phyloP scores from a whole-genome alignment of 2,888 invertebrate species.

The Drosophila falleni region DNA sequence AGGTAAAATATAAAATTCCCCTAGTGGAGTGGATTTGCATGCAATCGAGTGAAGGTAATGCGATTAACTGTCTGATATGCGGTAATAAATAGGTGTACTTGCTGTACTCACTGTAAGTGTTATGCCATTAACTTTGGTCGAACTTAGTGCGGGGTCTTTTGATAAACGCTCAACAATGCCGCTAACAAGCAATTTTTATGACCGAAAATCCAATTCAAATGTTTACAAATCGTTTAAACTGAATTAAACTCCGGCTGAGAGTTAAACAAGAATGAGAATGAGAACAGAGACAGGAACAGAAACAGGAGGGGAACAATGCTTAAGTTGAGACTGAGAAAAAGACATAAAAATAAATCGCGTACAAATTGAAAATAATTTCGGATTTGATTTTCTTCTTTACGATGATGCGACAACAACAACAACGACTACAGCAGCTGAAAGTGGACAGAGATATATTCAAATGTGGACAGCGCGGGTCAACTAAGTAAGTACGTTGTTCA shows the following conservation, averaged over 20 bases:
- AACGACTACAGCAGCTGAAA: slow-evolving; percentile 27
- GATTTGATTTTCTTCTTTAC: slow-evolving; percentile 83
- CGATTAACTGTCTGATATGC: slow-evolving; percentile 74
- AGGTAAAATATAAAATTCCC: slow-evolving; percentile 16
- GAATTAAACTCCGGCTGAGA: slow-evolving; percentile 26
- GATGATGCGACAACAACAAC: slow-evolving; percentile 70
- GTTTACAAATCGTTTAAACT: slow-evolving; percentile 84
- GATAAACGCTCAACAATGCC: slow-evolving; percentile 70
- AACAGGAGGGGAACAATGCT: slow-evolving; percentile 33
- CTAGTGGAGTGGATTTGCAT: slow-evolving; percentile 44
- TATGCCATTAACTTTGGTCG: slow-evolving; percentile 64
- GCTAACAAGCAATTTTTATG: slow-evolving; percentile 78
- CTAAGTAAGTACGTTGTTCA: slow-evolving; percentile 35
- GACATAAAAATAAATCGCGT: slow-evolving; percentile 84
- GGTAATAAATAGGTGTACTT: slow-evolving; percentile 72
- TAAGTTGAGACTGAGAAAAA: slow-evolving; percentile 50
- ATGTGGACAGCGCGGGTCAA: slow-evolving; percentile 60
- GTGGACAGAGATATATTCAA: slow-evolving; percentile 62
- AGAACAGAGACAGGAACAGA: background rate
- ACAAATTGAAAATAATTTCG: slow-evolving; percentile 85
- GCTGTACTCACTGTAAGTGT: slow-evolving; percentile 51
- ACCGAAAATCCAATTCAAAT: slow-evolving; percentile 82
- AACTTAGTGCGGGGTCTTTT: slow-evolving; percentile 38
- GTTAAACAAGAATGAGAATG: slow-evolving; percentile 2
- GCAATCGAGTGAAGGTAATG: slow-evolving; percentile 71